Percentiles rank a stretch among this genome's conserved stretches.
phyloP scores from a whole-genome alignment of 2,888 invertebrate genomes.

The Brachypalpus laphriformis region DNA sequence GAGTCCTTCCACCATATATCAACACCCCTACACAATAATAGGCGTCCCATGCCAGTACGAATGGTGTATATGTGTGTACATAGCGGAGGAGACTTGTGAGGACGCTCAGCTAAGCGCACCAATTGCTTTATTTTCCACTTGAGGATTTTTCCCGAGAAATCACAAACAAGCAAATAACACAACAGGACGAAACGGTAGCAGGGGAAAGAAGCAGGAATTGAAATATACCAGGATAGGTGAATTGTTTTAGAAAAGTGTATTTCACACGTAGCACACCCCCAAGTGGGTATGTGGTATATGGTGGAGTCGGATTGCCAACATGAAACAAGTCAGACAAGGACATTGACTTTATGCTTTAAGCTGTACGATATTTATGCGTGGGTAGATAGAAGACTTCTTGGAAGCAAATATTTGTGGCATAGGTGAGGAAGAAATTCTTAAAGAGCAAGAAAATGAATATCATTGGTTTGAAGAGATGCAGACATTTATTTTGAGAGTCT shows the following conservation, averaged over 20 bases:
- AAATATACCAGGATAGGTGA: background rate
- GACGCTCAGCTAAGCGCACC: conserved; percentile 49
- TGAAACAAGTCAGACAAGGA: conserved; percentile 49
- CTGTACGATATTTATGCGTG: conserved; percentile 28
- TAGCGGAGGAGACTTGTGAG: conserved; percentile 25
- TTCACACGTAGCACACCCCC: conserved; percentile 26
- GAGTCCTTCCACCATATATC: conserved; percentile 34
- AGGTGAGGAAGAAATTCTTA: background rate
- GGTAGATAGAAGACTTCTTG: conserved; percentile 2
- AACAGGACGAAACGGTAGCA: background rate
- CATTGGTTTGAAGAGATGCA: too few relatives aligned
- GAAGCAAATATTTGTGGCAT: background rate
- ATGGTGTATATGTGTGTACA: background rate
- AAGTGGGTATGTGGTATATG: background rate
- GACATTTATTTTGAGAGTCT: too few relatives aligned
- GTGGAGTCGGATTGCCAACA: conserved; percentile 16
- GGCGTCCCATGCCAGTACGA: too few relatives aligned
- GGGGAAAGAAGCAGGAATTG: background rate
- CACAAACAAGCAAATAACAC: conserved; percentile 38
- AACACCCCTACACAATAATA: conserved; percentile 26
- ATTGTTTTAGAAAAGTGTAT: conserved; percentile 18
- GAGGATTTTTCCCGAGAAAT: conserved; percentile 33
- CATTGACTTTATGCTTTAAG: conserved; percentile 38
- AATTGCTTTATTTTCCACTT: conserved; percentile 57
- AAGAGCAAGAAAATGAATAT: too few relatives aligned